Evolutionary conservation across 2,797 vertebrate species (phyloP).

Genomic region (Atherinosoma microstoma): DNA sequence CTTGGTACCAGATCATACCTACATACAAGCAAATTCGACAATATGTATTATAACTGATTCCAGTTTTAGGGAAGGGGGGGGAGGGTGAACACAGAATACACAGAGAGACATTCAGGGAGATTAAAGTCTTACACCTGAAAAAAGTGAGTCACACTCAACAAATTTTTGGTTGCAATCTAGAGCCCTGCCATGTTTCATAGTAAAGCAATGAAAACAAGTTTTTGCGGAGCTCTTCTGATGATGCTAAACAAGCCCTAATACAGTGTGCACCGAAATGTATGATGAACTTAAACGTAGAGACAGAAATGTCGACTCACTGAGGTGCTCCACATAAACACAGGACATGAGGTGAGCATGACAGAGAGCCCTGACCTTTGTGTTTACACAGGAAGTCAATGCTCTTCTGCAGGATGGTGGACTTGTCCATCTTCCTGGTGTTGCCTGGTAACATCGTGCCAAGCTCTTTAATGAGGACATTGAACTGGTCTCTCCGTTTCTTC

Average conservation of each 20-base stretch:
- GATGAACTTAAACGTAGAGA: constrained; percentile 23
- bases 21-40: too few species aligned
- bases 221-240: background rate
- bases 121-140: too few species aligned
- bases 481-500: constrained; percentile 98
- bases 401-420: constrained; percentile 97
- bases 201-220: constrained; percentile 15
- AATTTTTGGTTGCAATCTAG: too few species aligned
- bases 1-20: too few species aligned
- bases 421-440: constrained; percentile 98
- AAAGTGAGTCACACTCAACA: too few species aligned
- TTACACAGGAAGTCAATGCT: constrained; percentile 98
- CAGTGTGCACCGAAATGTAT: background rate
- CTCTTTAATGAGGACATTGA: constrained; percentile 99
- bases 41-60: too few species aligned
- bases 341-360: constrained; percentile 27
- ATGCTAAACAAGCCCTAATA: constrained; percentile 30
- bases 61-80: too few species aligned
- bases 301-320: constrained; percentile 8
- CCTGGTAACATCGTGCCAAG: constrained; percentile 97
- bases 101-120: too few species aligned
- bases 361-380: constrained; percentile 91
- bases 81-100: too few species aligned
- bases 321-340: constrained; percentile 33
- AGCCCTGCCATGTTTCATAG: constrained; percentile 7